Conservation (phyloP, 2,888 invertebrate species). For the Amblyteles armatorius region DNA sequence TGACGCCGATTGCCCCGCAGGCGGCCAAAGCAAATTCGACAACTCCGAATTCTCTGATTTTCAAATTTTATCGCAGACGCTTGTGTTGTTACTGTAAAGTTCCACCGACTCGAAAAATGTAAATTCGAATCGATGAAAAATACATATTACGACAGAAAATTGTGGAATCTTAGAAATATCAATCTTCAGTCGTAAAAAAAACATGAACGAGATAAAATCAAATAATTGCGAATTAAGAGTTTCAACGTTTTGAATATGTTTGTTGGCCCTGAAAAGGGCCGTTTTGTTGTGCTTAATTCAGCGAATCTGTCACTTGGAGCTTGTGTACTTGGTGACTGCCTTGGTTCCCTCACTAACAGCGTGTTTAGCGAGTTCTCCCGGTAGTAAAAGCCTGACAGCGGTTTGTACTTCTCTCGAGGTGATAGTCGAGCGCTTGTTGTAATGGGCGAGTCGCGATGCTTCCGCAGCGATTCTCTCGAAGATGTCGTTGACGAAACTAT, state of each 20-base stretch:
- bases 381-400: slow-evolving; percentile 88
- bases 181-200: no score
- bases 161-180: no score
- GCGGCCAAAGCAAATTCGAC: no score
- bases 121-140: no score
- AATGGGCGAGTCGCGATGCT: slow-evolving; percentile 88
- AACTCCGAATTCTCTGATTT: no score
- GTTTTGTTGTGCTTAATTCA: neutral
- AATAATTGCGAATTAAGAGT: neutral
- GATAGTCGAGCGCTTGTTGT: slow-evolving; percentile 88
- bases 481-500: slow-evolving; percentile 91
- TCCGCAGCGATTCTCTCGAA: slow-evolving; percentile 90
- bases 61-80: no score
- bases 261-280: slow-evolving; percentile 43
- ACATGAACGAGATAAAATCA: neutral
- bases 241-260: slow-evolving; percentile 11
- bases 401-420: slow-evolving; percentile 90
- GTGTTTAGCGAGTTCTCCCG: slow-evolving; percentile 91
- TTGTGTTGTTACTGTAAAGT: no score
- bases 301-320: slow-evolving; percentile 71
- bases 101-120: no score
- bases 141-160: no score
- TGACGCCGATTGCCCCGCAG: no score
- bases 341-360: slow-evolving; percentile 89
- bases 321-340: slow-evolving; percentile 84